Evolutionary conservation across 30 jellyfish, hydroid and myxozoan genomes (phyloP), one percentile per base, ranked within the genome.

Genomic region (Turritopsis dohrnii): DNA sequence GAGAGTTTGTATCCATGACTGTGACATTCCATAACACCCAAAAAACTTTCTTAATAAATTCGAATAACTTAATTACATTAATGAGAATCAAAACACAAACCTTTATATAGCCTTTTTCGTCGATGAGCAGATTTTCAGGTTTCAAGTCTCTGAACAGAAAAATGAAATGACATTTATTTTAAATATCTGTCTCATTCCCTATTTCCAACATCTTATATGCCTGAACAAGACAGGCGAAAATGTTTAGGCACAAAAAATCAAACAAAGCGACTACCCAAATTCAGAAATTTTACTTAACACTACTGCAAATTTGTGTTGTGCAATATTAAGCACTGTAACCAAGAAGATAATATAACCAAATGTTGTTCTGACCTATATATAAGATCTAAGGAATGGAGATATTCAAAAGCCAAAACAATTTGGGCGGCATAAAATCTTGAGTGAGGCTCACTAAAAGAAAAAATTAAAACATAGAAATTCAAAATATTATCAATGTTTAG

Each of bases 401-500:
- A 94, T 84, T 94, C 99, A 87, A 94, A 94, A n/a, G 97, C 99
- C 88, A 94, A 71, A 30, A 94, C 99, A 29, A 94, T 94, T 72
- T 94, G 99, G 27, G 99, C 99, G n/a, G 99, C 99, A 82, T 94
- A 94, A 84, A 94, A 94, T 71, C 99, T 89, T 28, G 99, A 89
- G 79, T 94, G 99, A 0, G 99, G 99, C 74, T 94, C 99, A 94
- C 99, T 94, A 65, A 54, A 83, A 77, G 28, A 52, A 19, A 53
- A 28, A 81, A 18, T 30, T 0, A 18, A 19, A 29, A 29, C 28
- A 69, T 69, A n/a, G 9, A 69, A 23, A n/a, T 27, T n/a, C n/a
- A n/a, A n/a, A n/a, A n/a, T n/a, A n/a, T n/a, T n/a, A n/a, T n/a
- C n/a, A n/a, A n/a, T n/a, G n/a, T n/a, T n/a, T n/a, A n/a, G n/a